Evolutionary conservation across 2,797 vertebrate genomes (phyloP), one percentile per base, ranked within the genome.

Genomic region (Xerus rutilus): DNA sequence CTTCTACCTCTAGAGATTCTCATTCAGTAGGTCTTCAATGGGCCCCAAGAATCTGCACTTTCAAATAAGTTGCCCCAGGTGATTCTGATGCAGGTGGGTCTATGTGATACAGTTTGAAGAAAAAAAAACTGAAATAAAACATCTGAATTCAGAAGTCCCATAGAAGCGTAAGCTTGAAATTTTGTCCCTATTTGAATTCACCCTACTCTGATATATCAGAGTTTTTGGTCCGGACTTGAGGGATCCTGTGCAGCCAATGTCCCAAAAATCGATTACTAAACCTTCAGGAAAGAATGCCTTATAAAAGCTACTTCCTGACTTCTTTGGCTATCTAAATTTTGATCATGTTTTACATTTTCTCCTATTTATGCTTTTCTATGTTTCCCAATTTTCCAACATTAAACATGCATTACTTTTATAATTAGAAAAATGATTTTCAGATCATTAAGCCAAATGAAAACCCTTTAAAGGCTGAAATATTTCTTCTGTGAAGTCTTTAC

Each of bases 381-480:
- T 73, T 89, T 87, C 45, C 72, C 64, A 82, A 72, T 70, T 83
- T 78, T 73, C 47, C 30, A 77, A 81, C 64, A 92, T 67, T 93
- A 91, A 92, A 78, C 21, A 35, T 64, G 11, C 5, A 92, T 94
- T 78, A 59, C 47, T 92, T 78, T 89, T 95, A 92, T 83, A 79
- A 90, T 69, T 92, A 94, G 35, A 79, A 84, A 89, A 89, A 82
- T 0, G 7, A 76, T 65, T 78, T 54, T 83, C 32, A 67, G 86
- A 67, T 86, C 62, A 86, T 72, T 35, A 78, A 89, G 79, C 35
- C 52, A 78, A 92, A 90, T 54, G 57, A 92, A 84, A 95, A 79
- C 43, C 6, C 17, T 87, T 86, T 87, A 69, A 79, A 74, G 47
- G 2, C 67, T 82, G 39, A 77, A 77, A 78, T 74, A 59, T 77